Evolutionary conservation across 2,797 vertebrate genomes (phyloP), one percentile per base, ranked within the genome.

Genomic region (Cirrhinus molitorella): DNA sequence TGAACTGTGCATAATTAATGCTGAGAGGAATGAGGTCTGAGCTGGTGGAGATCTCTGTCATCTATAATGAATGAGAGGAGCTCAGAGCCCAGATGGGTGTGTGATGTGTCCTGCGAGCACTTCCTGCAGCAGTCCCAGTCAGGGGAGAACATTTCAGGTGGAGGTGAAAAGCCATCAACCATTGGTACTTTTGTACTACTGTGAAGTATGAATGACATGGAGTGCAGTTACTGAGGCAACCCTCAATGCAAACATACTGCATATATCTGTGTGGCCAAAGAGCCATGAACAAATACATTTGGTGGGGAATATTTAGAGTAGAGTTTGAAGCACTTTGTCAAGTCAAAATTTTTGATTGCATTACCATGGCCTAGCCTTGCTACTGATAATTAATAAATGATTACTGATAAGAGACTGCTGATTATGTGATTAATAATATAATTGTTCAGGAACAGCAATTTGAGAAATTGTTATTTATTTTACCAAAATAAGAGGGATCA

Each of bases 41-140:
- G 74, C 13, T 21, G 80, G 70, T 7, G 19, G 65, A 80, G 81
- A 85, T 47, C 73, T 79, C 73, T 66, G 55, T 73, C 28, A 84
- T 87, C 34, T 76, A 87, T 87, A 84, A 87, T 87, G 65, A 73
- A 85, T 71, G 79, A 87, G 67, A 55, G 61, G 79, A 49, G 25
- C 59, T 31, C 77, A 53, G 19, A 21, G 61, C 73, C 43, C 79
- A 83, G 67, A 70, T 49, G 65, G 61, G 67, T 49, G 75, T 25
- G 55, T 71, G 25, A 51, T 25, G 65, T 68, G 40, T 25, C 59
- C n/a, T 55, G 16, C 1, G 40, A 61, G 53, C n/a, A 37, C 40
- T 16, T 63, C 71, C 47, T 75, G 47, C 6, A 0, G 47, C 23
- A 9, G 31, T 25, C 65, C 13, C 17, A 16, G 34, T 28, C 49